Base-by-base conservation (phyloP, 2,888 invertebrate species). In the Cryptophagus acutangulus region DNA sequence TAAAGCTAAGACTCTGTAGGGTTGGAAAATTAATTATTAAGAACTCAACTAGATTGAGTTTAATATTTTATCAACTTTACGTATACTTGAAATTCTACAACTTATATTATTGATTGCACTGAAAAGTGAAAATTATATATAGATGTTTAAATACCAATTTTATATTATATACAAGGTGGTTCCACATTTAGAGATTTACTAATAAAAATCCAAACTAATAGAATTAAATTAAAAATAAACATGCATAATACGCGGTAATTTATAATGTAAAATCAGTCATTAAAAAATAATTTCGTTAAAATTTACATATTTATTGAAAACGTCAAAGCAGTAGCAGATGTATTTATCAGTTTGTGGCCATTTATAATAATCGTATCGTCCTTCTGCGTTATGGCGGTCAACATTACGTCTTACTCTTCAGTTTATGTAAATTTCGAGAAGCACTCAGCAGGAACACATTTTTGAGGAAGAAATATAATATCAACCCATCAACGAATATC, bases 281-380 rank as follows among this genome's bases (percentile, higher is more conserved):
- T 54, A 50, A 51, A 50, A 51, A 46, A 49, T 52, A 51, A 49
- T 51, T 49, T 51, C 43, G 43, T 37, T 31, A 38, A 44, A 48
- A 54, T 55, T 55, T 50, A 44, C 52, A 52, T 55, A 51, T 55
- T 55, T 55, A 55, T 55, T 52, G 52, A 45, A 55, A 50, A 50
- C 39, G 50, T 48, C 46, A 46, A 45, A 30, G 46, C 45, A 17
- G 46, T 46, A 45, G 44, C 42, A 42, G 45, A 46, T 46, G 46
- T 46, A 51, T 48, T 45, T 45, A 51, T 51, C 50, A 51, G 43
- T 48, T 44, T 50, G 26, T 41, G 45, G 36, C 12, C 26, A 26
- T 12, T 26, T 26, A 26, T 26, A 12, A 26, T 13, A 26, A 6
- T 26, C 26, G n/a, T 26, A 26, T 26, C 10, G 26, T 26, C 26